Evolutionary conservation across 2,888 invertebrate genomes (phyloP), one percentile per base, ranked within the genome.

Genomic region (Caenorhabditis becei): DNA sequence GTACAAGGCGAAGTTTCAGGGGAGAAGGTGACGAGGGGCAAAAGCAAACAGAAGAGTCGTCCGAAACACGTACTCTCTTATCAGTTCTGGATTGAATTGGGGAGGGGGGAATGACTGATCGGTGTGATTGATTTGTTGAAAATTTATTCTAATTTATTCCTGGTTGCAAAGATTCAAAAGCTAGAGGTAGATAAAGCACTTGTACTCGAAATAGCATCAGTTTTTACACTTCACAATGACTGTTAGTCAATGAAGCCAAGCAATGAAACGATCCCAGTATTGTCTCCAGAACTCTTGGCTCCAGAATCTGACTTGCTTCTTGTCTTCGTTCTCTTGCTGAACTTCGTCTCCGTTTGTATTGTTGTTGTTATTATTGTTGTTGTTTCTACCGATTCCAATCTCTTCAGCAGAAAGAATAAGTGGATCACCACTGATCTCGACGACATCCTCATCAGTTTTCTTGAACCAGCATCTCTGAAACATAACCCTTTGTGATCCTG

Each of bases 61-160:
- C 54, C 26, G 54, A 16, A 28, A 28, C n/a, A 54, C 26, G 54
- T 28, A 54, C 54, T 54, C n/a, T n/a, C 28, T 54, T 54, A 54
- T 54, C 54, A 54, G 54, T 54, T 53, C 51, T 53, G 47, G 18
- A 47, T 47, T 18, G 41, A 16, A 10, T 41, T 2, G 41, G 10
- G 32, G 32, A 32, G 32, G 10, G 32, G 5, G 10, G 32, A 32
- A n/a, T n/a, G n/a, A n/a, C n/a, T n/a, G n/a, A n/a, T n/a, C n/a
- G n/a, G 32, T 4, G 32, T 32, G 32, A 41, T 41, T 41, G 41
- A 41, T 41, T 41, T 41, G 41, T 14, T 41, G 41, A 41, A 41
- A 7, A 11, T 5, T 41, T 14, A n/a, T n/a, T n/a, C n/a, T n/a
- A n/a, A n/a, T n/a, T n/a, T n/a, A n/a, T n/a, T n/a, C n/a, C n/a